phyloP scores from a whole-genome alignment of 1,140 invertebrate species.

The Drosophila repletoides region DNA sequence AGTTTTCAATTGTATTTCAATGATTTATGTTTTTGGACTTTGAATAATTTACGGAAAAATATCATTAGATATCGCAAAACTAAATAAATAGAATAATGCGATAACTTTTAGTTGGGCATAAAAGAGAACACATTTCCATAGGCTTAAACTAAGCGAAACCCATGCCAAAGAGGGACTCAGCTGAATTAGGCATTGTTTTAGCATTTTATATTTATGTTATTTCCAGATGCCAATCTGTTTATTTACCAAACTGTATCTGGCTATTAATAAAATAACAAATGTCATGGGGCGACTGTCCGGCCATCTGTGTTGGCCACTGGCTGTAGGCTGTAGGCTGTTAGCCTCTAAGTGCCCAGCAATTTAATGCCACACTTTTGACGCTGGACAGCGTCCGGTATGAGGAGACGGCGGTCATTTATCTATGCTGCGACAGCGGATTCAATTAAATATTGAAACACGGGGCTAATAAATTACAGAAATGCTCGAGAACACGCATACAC shows the following conservation, averaged over 20 bases:
- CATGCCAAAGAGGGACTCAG: background rate
- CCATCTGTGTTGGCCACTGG: background rate
- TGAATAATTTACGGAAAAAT: no score
- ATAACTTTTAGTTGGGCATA: no score
- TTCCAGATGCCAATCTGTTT: background rate
- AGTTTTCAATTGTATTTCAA: no score
- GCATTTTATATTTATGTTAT: no score
- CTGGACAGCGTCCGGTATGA: constrained; percentile 26
- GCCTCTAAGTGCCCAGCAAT: constrained; percentile 44
- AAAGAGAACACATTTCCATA: no score
- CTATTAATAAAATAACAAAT: constrained; percentile 65
- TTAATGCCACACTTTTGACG: constrained; percentile 52
- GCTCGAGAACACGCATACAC: constrained; percentile 3
- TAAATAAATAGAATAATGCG: no score
- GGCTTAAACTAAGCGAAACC: no score
- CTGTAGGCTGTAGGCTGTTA: no score
- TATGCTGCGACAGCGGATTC: constrained; percentile 66
- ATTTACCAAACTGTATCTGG: constrained; percentile 19
- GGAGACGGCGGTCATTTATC: constrained; percentile 54
- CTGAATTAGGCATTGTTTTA: no score
- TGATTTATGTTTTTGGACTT: no score
- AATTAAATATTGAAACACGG: constrained; percentile 72
- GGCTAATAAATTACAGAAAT: constrained; percentile 63
- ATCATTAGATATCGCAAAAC: no score
- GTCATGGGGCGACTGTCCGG: background rate